phyloP scores from a whole-genome alignment of 1,140 invertebrate species.

The Forficula auricularia region DNA sequence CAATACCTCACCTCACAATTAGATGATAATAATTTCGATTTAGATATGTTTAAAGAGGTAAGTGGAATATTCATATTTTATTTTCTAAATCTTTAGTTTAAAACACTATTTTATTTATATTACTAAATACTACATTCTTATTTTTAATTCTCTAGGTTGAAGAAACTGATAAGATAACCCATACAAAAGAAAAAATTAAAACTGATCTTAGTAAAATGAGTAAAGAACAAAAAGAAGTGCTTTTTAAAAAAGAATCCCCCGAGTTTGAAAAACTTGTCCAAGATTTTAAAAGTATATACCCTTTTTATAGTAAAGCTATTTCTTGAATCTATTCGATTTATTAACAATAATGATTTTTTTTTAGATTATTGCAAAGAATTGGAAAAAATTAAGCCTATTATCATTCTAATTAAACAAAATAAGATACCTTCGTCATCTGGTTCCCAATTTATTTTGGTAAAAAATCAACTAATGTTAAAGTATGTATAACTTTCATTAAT shows the following conservation, averaged over 20 bases:
- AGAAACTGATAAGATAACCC: too few relatives aligned
- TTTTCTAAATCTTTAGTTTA: background rate
- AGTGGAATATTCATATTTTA: background rate
- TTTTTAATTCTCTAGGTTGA: too few relatives aligned
- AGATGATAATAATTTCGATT: constrained; percentile 60
- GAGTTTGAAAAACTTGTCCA: constrained; percentile 57
- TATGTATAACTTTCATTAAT: constrained; percentile 26
- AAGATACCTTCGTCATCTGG: constrained; percentile 34
- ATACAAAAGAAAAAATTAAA: constrained; percentile 37
- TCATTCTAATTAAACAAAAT: constrained; percentile 39
- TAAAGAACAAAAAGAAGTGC: constrained; percentile 50
- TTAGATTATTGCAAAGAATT: background rate
- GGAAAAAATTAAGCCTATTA: constrained; percentile 40
- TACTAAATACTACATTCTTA: too few relatives aligned
- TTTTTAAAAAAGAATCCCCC: constrained; percentile 67
- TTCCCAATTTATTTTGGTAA: constrained; percentile 46
- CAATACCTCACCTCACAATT: constrained; percentile 56
- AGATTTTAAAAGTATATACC: constrained; percentile 55
- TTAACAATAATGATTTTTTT: background rate
- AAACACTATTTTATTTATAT: background rate
- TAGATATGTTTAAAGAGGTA: constrained; percentile 37
- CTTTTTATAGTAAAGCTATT: background rate
- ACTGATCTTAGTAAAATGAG: constrained; percentile 57
- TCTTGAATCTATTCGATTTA: background rate
- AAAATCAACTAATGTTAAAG: constrained; percentile 54